Base-by-base conservation (phyloP, 2,888 invertebrate genomes). In the Plusia festucae region DNA sequence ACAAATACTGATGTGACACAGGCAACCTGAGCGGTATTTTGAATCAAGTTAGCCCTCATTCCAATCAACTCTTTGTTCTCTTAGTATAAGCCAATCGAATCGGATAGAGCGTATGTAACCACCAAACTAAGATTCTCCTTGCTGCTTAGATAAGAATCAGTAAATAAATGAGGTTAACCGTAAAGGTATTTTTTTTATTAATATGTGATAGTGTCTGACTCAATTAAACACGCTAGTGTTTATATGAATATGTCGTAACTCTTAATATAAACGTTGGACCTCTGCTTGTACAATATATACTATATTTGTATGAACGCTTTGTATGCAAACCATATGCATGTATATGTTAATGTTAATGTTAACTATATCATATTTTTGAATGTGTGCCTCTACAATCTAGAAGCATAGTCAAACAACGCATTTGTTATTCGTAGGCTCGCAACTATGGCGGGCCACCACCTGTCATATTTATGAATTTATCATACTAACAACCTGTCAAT, bases 391-490 rank as follows among this genome's bases (percentile, higher is more conserved):
- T n/a, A 40, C 51, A 20, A 72, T 18, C 46, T 58, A 30, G 53
- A 34, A 32, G 13, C 52, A 40, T 64, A 32, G 30, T 61, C 65
- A 64, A 61, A 67, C 51, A 61, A 54, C 53, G 46, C 44, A 62
- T 62, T 70, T 64, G 73, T 70, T 70, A 65, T 75, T 70, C 71
- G 66, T 54, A 59, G 67, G 15, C 74, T 53, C 53, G 49, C 58
- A 60, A 68, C 55, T 60, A 58, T 49, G 49, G 53, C 59, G 62
- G 56, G 53, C 59, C 11, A 68, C 49, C 56, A 66, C 54, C 60
- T 68, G 69, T 65, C 66, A 65, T 65, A 80, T 77, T 63, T 61
- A 63, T 68, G 54, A 72, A 72, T 77, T 57, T 72, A 71, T 79
- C 54, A 54, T 56, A 30, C 49, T 58, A 62, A 65, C 68, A 53